Conservation (phyloP, 2,113 vertebrate genomes). For the Theristicus caerulescens region DNA sequence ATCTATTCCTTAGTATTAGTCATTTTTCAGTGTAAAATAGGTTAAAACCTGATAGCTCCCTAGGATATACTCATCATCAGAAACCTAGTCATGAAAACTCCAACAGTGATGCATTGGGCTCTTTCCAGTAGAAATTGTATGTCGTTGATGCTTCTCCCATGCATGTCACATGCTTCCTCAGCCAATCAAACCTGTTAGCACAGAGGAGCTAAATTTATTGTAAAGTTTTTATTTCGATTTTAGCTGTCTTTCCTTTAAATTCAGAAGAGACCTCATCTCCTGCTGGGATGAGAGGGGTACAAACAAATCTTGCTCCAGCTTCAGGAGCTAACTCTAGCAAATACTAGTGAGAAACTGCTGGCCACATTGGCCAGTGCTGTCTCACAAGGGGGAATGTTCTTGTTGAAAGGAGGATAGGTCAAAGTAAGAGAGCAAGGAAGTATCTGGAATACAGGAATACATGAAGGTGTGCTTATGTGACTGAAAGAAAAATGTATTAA, state of each 20-base stretch:
- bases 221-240: not conserved
- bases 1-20: not conserved
- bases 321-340: not conserved
- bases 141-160: not conserved
- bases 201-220: not conserved
- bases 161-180: not conserved
- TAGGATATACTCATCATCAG: not conserved
- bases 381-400: not conserved
- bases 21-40: not conserved
- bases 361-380: not conserved
- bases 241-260: not conserved
- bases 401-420: not conserved
- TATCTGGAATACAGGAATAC: not conserved
- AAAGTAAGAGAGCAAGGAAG: not conserved
- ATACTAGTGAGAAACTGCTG: not conserved
- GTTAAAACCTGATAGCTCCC: not conserved
- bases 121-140: not conserved
- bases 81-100: not conserved
- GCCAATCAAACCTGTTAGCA: not conserved
- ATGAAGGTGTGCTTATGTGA: not conserved
- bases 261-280: not conserved
- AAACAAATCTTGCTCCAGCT: not conserved
- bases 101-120: not conserved
- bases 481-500: not conserved
- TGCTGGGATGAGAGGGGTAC: not conserved